Evolutionary conservation across 2,888 invertebrate species (phyloP).

Genomic region (Ochlodes sylvanus): DNA sequence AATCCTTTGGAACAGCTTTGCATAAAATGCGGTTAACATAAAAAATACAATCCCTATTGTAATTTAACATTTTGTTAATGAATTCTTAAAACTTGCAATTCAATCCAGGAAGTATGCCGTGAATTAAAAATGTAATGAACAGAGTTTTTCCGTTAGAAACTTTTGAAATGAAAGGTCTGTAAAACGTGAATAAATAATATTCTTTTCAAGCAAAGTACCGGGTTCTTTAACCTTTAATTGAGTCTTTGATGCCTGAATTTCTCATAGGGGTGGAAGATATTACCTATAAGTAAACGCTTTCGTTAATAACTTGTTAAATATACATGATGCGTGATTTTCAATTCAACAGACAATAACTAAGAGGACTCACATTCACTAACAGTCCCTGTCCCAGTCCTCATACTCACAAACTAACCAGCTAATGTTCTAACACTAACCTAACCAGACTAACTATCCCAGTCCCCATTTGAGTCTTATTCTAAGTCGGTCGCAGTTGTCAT

Average conservation of each 20-base stretch:
- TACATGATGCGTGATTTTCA: too few relatives aligned
- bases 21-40: conserved; percentile 5
- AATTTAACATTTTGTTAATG: conserved; percentile 16
- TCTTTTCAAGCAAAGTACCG: conserved; percentile 16
- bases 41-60: conserved; percentile 5
- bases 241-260: neutral
- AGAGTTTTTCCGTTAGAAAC: conserved; percentile 7
- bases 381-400: too few relatives aligned
- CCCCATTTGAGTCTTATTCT: too few relatives aligned
- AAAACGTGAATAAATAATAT: conserved; percentile 28
- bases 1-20: neutral
- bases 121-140: conserved; percentile 21
- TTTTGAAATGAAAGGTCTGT: conserved; percentile 17
- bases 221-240: conserved; percentile 11
- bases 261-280: too few relatives aligned
- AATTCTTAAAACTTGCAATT: conserved; percentile 28
- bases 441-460: too few relatives aligned
- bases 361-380: too few relatives aligned
- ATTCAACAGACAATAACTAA: too few relatives aligned
- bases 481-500: too few relatives aligned
- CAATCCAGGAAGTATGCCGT: conserved; percentile 1
- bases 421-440: too few relatives aligned
- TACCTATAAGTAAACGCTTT: neutral
- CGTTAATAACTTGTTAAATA: neutral
- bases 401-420: too few relatives aligned